Conservation (phyloP, 2,797 vertebrate species). For the Caiman crocodilus region DNA sequence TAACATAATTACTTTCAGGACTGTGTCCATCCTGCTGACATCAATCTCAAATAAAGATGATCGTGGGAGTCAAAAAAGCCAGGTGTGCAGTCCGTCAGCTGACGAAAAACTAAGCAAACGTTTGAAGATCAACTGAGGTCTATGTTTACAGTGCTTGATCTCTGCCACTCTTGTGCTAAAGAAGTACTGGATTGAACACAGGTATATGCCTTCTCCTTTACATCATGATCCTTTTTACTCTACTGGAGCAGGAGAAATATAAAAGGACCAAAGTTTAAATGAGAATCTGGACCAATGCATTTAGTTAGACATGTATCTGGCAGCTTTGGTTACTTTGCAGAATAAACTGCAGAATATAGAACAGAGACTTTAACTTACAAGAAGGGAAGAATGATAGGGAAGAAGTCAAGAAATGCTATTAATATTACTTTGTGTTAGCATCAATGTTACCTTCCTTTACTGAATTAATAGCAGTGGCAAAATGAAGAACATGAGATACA, state of each 20-base stretch:
- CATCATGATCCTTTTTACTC: neutral
- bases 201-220: neutral
- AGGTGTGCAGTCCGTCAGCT: neutral
- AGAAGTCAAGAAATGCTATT: neutral
- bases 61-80: neutral
- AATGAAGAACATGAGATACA: neutral
- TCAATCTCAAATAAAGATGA: neutral
- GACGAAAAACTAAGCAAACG: neutral
- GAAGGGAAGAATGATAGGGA: neutral
- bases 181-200: neutral
- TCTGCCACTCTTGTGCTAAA: neutral
- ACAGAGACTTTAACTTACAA: neutral
- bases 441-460: neutral
- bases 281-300: neutral
- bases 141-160: neutral
- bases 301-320: neutral
- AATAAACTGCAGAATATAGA: neutral
- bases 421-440: neutral
- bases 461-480: neutral
- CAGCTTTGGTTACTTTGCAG: neutral
- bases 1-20: neutral
- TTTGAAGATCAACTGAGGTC: neutral
- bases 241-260: neutral
- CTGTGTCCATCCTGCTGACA: fast-evolving
- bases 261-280: fast-evolving